These are phyloP conservation scores for Xestia c-nigrum DNA, from an alignment of 2,888 invertebrate species.

Conservation along the genomic window DNA sequence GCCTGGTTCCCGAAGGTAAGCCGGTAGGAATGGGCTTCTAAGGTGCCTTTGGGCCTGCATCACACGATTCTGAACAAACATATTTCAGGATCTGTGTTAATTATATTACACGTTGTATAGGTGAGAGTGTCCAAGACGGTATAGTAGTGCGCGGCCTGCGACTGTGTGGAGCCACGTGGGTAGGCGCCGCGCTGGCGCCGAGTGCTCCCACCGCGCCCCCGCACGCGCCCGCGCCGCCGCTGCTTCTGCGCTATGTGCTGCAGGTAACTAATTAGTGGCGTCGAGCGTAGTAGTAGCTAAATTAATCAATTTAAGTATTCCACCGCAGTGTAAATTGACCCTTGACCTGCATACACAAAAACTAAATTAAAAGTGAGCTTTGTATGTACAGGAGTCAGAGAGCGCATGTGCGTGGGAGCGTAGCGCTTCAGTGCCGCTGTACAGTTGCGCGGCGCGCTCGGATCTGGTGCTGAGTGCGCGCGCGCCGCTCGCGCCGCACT, in stretches of 20 bases:
- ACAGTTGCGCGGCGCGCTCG: conserved; percentile 72
- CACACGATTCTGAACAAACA: no score
- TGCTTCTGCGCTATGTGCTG: conserved; percentile 73
- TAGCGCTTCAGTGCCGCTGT: conserved; percentile 77
- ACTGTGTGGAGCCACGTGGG: conserved; percentile 78
- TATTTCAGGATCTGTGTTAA: no score
- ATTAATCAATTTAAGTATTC: background rate
- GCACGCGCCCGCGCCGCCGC: conserved; percentile 79
- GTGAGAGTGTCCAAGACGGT: conserved; percentile 47
- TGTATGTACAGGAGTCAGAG: conserved; percentile 43
- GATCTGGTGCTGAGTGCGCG: conserved; percentile 69
- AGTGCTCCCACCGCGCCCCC: conserved; percentile 69
- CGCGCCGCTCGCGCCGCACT: conserved; percentile 76
- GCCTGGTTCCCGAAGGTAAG: no score
- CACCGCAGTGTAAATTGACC: background rate
- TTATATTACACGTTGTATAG: conserved; percentile 2
- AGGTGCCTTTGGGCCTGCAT: no score
- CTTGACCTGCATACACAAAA: background rate
- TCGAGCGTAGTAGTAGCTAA: background rate
- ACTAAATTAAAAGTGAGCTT: background rate
- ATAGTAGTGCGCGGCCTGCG: conserved; percentile 75
- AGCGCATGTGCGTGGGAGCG: conserved; percentile 55
- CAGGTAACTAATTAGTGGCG: conserved; percentile 61
- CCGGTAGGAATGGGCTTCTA: no score
- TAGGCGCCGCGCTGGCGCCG: conserved; percentile 67